These are phyloP conservation scores for Phoenicopterus ruber DNA, from an alignment of 2,113 vertebrate species.

Conservation along the genomic window DNA sequence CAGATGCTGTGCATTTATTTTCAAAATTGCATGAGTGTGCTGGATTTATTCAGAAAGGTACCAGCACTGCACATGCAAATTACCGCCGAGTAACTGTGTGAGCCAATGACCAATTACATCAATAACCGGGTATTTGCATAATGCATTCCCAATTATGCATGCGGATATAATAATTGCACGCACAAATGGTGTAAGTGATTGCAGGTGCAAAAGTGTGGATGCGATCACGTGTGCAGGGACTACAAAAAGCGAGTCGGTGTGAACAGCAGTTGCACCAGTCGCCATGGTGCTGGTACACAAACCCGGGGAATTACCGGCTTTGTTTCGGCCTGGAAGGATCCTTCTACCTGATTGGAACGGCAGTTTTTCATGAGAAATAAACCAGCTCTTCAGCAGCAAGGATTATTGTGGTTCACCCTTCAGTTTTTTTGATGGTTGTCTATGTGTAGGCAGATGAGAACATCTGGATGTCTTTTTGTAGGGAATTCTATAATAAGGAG, in stretches of 20 bases:
- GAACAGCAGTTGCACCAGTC: not conserved
- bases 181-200: not conserved
- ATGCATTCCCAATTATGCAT: not conserved
- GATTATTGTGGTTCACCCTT: not conserved
- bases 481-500: not conserved
- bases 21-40: not conserved
- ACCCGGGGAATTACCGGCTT: not conserved
- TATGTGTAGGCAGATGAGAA: not conserved
- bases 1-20: not conserved
- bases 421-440: not conserved
- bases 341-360: not conserved
- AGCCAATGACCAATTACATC: constrained; percentile 19
- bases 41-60: not conserved
- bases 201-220: constrained; percentile 15
- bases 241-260: not conserved
- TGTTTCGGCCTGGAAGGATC: not conserved
- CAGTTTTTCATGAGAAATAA: fast-evolving
- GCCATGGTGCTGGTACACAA: not conserved
- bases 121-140: not conserved
- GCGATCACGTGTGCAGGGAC: fast-evolving
- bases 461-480: not conserved
- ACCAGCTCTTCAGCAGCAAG: not conserved
- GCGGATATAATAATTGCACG: not conserved
- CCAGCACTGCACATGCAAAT: not conserved
- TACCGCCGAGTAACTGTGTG: not conserved